phyloP scores from a whole-genome alignment of 2,888 invertebrate genomes.

The Trachelus tabidus region DNA sequence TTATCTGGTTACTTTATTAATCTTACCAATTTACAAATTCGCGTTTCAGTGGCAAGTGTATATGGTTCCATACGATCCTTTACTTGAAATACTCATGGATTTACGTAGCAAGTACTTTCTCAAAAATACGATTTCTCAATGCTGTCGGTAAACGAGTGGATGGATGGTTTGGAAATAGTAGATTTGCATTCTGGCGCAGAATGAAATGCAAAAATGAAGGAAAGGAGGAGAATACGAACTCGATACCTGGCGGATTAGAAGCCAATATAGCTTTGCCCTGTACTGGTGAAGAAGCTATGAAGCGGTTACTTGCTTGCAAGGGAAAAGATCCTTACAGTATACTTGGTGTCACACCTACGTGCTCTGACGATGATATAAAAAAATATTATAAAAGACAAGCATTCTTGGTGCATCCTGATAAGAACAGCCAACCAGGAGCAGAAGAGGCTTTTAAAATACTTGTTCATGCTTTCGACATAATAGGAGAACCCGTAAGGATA shows the following conservation, averaged over 20 bases:
- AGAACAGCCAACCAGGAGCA: slow-evolving; percentile 94
- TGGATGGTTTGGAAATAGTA: slow-evolving; percentile 71
- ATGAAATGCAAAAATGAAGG: slow-evolving; percentile 65
- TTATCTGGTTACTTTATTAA: background rate
- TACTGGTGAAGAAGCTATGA: slow-evolving; percentile 95
- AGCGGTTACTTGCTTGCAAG: slow-evolving; percentile 89
- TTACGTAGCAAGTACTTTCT: slow-evolving; percentile 51
- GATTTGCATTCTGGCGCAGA: slow-evolving; percentile 72
- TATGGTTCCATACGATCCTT: slow-evolving; percentile 58
- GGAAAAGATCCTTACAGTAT: slow-evolving; percentile 97
- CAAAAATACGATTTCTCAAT: slow-evolving; percentile 58
- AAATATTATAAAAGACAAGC: slow-evolving; percentile 95
- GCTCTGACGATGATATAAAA: slow-evolving; percentile 93
- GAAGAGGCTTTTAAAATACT: slow-evolving; percentile 97
- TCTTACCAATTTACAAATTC: slow-evolving; percentile 11
- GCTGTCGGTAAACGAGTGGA: slow-evolving; percentile 67
- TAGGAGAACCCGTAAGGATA: slow-evolving; percentile 83
- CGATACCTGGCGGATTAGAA: slow-evolving; percentile 71
- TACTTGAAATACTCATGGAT: slow-evolving; percentile 60
- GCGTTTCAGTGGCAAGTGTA: slow-evolving; percentile 55
- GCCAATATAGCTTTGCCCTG: slow-evolving; percentile 85
- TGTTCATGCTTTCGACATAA: slow-evolving; percentile 94
- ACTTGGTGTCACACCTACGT: slow-evolving; percentile 86
- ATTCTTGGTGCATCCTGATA: slow-evolving; percentile 95
- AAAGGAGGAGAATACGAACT: slow-evolving; percentile 65